These are phyloP conservation scores for Ischnura elegans DNA, from an alignment of 2,888 invertebrate species.

Conservation along the genomic window DNA sequence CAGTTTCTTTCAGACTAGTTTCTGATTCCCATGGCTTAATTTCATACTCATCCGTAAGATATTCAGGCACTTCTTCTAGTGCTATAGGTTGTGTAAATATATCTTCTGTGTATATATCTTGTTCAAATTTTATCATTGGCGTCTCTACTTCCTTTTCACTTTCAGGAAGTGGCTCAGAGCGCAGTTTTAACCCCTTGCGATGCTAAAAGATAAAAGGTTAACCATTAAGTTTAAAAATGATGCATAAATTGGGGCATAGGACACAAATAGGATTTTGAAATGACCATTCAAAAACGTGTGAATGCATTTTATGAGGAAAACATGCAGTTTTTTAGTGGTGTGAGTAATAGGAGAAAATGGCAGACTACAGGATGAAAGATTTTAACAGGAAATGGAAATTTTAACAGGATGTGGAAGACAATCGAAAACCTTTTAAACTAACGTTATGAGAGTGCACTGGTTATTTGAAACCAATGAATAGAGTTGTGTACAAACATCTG, in stretches of 20 bases:
- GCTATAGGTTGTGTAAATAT: neutral
- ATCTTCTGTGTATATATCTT: slow-evolving; percentile 37
- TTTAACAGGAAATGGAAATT: no score
- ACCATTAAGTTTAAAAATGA: neutral
- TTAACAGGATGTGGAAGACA: no score
- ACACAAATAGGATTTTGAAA: neutral
- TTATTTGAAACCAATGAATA: no score
- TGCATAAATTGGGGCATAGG: neutral
- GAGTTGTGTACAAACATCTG: no score
- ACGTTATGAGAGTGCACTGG: no score
- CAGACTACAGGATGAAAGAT: no score
- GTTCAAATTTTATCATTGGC: neutral
- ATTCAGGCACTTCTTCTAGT: neutral
- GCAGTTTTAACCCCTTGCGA: neutral
- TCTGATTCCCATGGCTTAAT: neutral
- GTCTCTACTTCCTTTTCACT: slow-evolving; percentile 6
- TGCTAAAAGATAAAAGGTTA: neutral
- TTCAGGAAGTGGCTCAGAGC: neutral
- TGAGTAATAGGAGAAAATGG: no score
- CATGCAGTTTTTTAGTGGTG: no score
- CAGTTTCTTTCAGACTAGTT: neutral
- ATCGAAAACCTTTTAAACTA: no score
- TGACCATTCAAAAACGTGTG: no score
- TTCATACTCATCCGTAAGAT: neutral
- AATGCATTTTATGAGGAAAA: no score